These are phyloP conservation scores for Synanthedon andrenaeformis DNA, from an alignment of 2,888 invertebrate species.

Conservation along the genomic window DNA sequence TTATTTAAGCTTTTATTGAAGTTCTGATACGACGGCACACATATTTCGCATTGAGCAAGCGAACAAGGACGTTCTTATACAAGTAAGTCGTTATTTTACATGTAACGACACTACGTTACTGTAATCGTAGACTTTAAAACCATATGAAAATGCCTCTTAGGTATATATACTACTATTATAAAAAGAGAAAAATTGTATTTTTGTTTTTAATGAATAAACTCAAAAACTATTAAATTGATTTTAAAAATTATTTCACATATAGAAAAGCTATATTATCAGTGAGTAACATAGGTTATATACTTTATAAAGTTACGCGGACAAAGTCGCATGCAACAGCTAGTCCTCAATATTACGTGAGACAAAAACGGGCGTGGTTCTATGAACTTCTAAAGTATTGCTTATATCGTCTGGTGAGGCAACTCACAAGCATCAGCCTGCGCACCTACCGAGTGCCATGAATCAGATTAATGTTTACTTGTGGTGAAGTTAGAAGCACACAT, in stretches of 20 bases:
- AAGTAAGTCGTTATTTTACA: not conserved
- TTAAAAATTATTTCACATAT: too few species aligned
- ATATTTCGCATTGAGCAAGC: constrained; percentile 51
- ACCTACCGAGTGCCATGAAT: constrained; percentile 36
- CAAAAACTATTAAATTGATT: too few species aligned
- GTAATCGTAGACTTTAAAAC: not conserved
- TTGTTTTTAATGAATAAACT: too few species aligned
- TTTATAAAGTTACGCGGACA: not conserved
- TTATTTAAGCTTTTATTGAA: constrained; percentile 41
- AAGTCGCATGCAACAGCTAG: too few species aligned
- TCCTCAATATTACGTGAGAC: too few species aligned
- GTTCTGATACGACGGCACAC: constrained; percentile 34
- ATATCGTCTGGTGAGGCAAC: not conserved
- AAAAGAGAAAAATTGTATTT: too few species aligned
- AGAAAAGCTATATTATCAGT: too few species aligned
- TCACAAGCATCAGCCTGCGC: not conserved
- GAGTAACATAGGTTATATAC: too few species aligned
- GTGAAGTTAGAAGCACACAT: constrained; percentile 22
- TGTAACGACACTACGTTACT: not conserved
- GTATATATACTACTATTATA: too few species aligned
- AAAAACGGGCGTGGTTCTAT: not conserved
- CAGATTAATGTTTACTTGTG: constrained; percentile 34
- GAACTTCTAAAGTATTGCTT: not conserved
- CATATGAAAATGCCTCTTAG: too few species aligned
- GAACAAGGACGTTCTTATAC: constrained; percentile 40